Conservation (phyloP, 1,140 invertebrate genomes). For the Pararge aegeria region DNA sequence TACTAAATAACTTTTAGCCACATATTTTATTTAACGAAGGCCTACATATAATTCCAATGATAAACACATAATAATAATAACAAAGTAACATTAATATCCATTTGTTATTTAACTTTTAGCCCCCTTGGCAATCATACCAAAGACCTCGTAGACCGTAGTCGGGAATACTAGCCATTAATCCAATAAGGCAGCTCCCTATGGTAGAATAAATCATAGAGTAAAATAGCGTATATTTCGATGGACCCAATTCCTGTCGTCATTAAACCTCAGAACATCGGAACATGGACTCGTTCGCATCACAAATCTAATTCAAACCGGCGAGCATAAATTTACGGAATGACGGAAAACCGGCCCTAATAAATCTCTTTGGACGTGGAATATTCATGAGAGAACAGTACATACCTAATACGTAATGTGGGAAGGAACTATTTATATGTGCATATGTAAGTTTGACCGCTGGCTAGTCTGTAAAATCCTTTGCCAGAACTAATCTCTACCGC, state of each 20-base stretch:
- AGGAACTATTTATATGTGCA: constrained; percentile 18
- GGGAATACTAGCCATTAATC: too few relatives aligned
- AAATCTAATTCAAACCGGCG: constrained; percentile 34
- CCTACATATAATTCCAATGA: too few relatives aligned
- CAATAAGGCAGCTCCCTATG: too few relatives aligned
- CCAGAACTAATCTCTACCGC: background rate
- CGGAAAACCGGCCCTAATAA: constrained; percentile 37
- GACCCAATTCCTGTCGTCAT: constrained; percentile 8
- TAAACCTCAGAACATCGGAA: constrained; percentile 4
- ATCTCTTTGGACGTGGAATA: constrained; percentile 37
- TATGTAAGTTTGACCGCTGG: constrained; percentile 7
- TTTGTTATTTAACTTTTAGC: too few relatives aligned
- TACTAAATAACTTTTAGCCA: too few relatives aligned
- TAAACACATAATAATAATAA: too few relatives aligned
- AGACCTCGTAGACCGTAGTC: too few relatives aligned
- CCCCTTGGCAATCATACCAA: too few relatives aligned
- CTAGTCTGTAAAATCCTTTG: background rate
- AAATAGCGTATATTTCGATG: constrained; percentile 4
- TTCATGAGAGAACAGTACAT: constrained; percentile 30
- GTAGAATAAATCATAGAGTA: too few relatives aligned
- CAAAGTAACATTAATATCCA: too few relatives aligned
- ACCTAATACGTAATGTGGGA: background rate
- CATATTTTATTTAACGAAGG: too few relatives aligned
- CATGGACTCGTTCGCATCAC: constrained; percentile 14
- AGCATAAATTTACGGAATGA: constrained; percentile 38